Percentiles rank a stretch among this genome's conserved stretches.
Conservation (phyloP, 2,113 vertebrate species). For the Amazona guildingii region DNA sequence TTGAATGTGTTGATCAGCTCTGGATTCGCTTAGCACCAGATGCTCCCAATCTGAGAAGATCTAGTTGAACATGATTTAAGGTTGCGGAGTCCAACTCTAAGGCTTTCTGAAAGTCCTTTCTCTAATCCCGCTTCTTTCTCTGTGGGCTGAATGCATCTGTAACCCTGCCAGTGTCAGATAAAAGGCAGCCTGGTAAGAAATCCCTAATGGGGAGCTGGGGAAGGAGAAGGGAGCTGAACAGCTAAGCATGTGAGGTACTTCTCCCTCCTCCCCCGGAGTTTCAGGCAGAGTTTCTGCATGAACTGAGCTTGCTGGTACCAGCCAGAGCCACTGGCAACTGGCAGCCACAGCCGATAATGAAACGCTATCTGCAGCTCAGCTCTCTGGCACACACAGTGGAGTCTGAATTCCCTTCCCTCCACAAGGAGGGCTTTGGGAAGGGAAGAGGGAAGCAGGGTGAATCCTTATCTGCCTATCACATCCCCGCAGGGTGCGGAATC, state of each 20-base stretch:
- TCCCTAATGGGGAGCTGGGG: constrained; percentile 33
- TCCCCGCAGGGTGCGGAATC: constrained; percentile 18
- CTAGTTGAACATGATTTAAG: constrained; percentile 57
- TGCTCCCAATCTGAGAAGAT: constrained; percentile 65
- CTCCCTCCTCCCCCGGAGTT: constrained; percentile 49
- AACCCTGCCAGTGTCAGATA: constrained; percentile 69
- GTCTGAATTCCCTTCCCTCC: constrained; percentile 9
- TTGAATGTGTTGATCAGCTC: constrained; percentile 60
- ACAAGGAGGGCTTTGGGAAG: not conserved
- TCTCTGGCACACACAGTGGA: constrained; percentile 2
- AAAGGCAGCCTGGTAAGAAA: constrained; percentile 71
- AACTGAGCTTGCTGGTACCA: constrained; percentile 60
- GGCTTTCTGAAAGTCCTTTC: constrained; percentile 63
- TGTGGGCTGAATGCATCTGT: constrained; percentile 65
- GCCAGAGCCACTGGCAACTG: constrained; percentile 64
- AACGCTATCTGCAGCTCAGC: not conserved
- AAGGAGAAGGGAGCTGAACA: constrained; percentile 45
- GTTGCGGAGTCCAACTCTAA: constrained; percentile 50
- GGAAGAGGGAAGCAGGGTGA: constrained; percentile 44
- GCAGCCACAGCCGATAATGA: constrained; percentile 48
- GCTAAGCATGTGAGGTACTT: constrained; percentile 43
- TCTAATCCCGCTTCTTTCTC: constrained; percentile 64
- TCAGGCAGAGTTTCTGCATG: constrained; percentile 58
- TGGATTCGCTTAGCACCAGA: constrained; percentile 60
- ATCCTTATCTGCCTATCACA: constrained; percentile 51